phyloP scores from a whole-genome alignment of 2,113 vertebrate species.

The Neogale vison region DNA sequence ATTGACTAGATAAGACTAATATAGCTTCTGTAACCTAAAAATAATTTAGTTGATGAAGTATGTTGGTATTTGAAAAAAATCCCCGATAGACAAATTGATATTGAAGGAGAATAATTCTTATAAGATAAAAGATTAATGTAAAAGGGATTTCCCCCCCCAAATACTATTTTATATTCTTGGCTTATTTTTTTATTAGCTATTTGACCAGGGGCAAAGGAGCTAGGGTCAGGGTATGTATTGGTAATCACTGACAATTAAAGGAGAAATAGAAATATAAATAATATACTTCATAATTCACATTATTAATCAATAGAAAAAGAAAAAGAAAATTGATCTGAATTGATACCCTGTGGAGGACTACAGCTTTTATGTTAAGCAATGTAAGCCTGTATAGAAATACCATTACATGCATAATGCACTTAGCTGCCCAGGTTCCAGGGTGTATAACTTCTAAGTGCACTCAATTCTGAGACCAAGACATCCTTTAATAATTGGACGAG shows the following conservation, averaged over 20 bases:
- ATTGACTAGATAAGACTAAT: neutral
- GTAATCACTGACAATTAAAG: neutral
- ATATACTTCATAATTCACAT: neutral
- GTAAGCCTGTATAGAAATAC: neutral
- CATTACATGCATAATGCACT: neutral
- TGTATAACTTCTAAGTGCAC: neutral
- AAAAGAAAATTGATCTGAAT: neutral
- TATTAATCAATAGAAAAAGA: neutral
- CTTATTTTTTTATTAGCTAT: neutral
- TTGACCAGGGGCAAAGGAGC: neutral
- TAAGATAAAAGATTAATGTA: neutral
- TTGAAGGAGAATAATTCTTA: neutral
- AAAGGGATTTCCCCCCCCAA: neutral
- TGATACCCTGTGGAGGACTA: neutral
- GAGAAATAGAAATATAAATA: neutral
- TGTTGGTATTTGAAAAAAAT: neutral
- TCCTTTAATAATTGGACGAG: constrained; percentile 16
- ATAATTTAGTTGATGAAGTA: neutral
- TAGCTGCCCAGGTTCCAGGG: neutral
- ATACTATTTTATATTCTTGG: neutral
- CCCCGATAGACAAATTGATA: neutral
- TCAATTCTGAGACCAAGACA: neutral
- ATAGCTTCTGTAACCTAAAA: neutral
- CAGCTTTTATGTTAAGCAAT: neutral
- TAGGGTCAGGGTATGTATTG: neutral